Percentiles rank a stretch among this genome's conserved stretches.
phyloP scores from a whole-genome alignment of 2,113 vertebrate genomes.

The Chamaea fasciata region DNA sequence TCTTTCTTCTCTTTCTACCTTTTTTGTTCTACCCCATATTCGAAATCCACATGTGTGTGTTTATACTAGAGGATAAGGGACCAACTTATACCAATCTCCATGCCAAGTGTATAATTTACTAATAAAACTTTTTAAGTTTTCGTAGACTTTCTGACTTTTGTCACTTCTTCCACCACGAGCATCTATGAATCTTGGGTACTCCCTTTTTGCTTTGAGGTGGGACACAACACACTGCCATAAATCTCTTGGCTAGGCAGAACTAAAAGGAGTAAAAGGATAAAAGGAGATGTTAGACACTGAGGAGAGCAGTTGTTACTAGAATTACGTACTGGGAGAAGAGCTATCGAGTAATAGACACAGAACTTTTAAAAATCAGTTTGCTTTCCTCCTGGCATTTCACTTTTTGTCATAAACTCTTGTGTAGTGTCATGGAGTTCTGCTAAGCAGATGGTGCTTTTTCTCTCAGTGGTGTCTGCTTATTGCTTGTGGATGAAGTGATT shows the following conservation, averaged over 20 bases:
- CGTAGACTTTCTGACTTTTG: not conserved
- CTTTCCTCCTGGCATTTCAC: slow-evolving; percentile 13
- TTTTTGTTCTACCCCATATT: not conserved
- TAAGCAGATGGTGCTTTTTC: slow-evolving; percentile 27
- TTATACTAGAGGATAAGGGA: not conserved
- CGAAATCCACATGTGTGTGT: not conserved
- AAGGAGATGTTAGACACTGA: not conserved
- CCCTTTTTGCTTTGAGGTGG: not conserved
- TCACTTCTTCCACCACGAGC: not conserved
- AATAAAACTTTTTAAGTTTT: not conserved
- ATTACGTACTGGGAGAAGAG: not conserved
- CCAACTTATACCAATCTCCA: not conserved
- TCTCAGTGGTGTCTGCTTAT: slow-evolving; percentile 3
- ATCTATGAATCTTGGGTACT: not conserved
- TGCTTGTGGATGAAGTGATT: not conserved
- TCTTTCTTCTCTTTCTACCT: not conserved
- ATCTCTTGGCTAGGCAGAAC: not conserved
- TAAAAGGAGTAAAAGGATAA: not conserved
- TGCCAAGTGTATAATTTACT: not conserved
- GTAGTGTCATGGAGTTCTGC: not conserved
- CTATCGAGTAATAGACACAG: not conserved
- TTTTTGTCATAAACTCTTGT: slow-evolving; percentile 1
- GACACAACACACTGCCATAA: not conserved
- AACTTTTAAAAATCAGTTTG: not conserved
- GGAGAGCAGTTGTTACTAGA: slow-evolving; percentile 14